Evolutionary conservation across 2,888 invertebrate species (phyloP), one percentile per base, ranked within the genome.

Genomic region (Melolontha melolontha): DNA sequence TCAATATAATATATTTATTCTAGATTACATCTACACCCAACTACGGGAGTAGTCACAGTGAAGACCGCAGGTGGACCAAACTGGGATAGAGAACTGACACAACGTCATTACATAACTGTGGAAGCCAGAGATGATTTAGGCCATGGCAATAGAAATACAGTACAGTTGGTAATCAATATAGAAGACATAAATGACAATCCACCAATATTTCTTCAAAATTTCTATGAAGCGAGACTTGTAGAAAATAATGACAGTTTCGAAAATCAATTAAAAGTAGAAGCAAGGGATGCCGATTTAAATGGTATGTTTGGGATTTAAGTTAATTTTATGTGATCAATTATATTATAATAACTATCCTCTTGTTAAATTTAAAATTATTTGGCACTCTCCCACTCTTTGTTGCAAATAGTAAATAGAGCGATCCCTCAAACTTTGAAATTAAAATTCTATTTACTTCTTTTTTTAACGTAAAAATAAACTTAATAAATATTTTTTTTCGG

Each of bases 131-230:
- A 98, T 79, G 92, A 94, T 81, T 86, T 93, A 57, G 95, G 95
- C 14, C 87, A 87, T 77, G 95, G 95, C 57, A 93, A 93, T 83
- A 88, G 95, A 62, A 95, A 95, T 79, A 92, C 94, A 0, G 94
- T 91, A 0, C 95, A 95, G 79, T 84, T 96, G 11, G 88, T 94
- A 5, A 88, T 96, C 5, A 91, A 92, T 75, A 90, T 96, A 44
- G 91, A 91, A 74, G 96, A 96, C 80, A 91, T 94, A 0, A 97
- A 97, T 77, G 97, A 97, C 78, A 96, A 97, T 79, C 88, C 93
- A 0, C 97, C 97, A 0, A 86, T 90, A 74, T 97, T 97, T 80
- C 82, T 91, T 0, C 93, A 93, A 70, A 90, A 88, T 68, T 91
- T 91, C 74, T 96, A 96, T 77, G 94, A 94, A 79, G 92, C 92